These are phyloP conservation scores for Stegophylla sp. DNA, from an alignment of 2,888 invertebrate genomes.

Conservation along the genomic window DNA sequence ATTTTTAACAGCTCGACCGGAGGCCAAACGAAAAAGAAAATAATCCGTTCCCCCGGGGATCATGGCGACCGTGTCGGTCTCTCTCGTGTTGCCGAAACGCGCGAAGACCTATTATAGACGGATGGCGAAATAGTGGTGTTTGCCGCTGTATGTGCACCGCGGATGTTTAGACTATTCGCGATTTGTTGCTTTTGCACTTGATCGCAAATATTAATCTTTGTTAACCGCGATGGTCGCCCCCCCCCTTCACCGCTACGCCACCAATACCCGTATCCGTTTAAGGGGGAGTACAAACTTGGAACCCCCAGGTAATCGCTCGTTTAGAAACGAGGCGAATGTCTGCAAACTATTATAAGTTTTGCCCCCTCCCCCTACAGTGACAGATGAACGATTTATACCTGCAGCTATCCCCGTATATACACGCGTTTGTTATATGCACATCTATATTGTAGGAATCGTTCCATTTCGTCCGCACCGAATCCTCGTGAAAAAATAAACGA, in stretches of 20 bases:
- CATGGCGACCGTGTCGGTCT: neutral
- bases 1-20: conserved; percentile 44
- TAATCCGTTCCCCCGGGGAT: conserved; percentile 21
- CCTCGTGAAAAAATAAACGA: too few relatives aligned
- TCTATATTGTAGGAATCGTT: too few relatives aligned
- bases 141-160: too few relatives aligned
- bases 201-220: conserved; percentile 34
- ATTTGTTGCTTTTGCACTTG: conserved; percentile 36
- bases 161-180: neutral
- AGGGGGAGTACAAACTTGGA: conserved; percentile 8
- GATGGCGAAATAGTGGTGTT: neutral
- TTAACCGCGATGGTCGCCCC: neutral
- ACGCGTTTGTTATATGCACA: too few relatives aligned
- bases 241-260: too few relatives aligned
- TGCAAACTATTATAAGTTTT: neutral
- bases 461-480: too few relatives aligned
- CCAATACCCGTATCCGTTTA: neutral
- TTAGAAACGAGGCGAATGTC: neutral
- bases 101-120: too few relatives aligned
- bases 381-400: conserved; percentile 6
- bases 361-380: too few relatives aligned
- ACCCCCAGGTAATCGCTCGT: conserved; percentile 12
- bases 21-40: conserved; percentile 31
- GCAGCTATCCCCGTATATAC: neutral
- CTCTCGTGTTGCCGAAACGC: too few relatives aligned